phyloP scores from a whole-genome alignment of 1,140 invertebrate species.

The Acyrthosiphon pisum region DNA sequence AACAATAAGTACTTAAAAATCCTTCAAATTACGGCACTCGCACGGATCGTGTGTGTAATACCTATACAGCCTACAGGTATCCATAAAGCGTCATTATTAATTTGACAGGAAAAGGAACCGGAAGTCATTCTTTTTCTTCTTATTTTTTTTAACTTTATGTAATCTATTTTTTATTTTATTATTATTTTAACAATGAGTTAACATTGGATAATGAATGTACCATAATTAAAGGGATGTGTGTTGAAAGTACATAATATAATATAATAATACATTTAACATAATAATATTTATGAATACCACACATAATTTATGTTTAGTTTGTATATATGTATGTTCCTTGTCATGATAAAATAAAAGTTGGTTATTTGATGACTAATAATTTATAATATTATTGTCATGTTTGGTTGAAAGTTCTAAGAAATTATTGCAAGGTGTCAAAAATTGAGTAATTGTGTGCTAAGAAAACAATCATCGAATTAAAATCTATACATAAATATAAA shows the following conservation, averaged over 20 bases:
- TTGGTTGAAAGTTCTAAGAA: background rate
- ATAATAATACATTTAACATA: background rate
- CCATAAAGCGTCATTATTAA: constrained; percentile 15
- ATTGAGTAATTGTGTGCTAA: background rate
- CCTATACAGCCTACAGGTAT: background rate
- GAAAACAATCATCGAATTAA: background rate
- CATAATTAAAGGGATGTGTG: background rate
- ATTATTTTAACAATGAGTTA: background rate
- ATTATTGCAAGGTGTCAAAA: background rate
- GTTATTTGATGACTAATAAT: background rate
- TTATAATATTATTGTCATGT: background rate
- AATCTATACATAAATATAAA: background rate
- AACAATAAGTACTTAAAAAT: background rate
- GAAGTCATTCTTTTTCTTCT: background rate
- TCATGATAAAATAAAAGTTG: background rate
- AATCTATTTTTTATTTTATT: background rate
- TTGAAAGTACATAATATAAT: background rate
- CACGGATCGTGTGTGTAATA: background rate
- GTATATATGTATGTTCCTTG: background rate
- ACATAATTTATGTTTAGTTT: background rate
- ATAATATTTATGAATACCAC: background rate
- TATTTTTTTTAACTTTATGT: background rate
- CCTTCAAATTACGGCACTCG: no score
- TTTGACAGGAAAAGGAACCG: constrained; percentile 11
- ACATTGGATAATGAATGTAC: background rate